Base-by-base conservation (phyloP, 2,797 vertebrate genomes). In the Calcarius lapponicus region DNA sequence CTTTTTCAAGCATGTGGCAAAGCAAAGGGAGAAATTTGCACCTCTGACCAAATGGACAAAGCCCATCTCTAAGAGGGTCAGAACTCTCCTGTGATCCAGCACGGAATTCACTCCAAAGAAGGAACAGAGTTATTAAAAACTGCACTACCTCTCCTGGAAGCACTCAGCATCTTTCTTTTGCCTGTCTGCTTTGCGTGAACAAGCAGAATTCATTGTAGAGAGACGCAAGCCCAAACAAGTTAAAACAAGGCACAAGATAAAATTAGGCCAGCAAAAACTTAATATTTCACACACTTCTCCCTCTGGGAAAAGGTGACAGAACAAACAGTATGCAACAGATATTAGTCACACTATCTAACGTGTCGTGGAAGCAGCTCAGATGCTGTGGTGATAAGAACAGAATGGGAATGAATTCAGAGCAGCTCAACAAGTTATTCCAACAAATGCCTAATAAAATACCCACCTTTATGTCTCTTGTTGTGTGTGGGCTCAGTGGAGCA, bases 281-380 rank as follows among this genome's bases (percentile, higher is more conserved):
- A 90, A 88, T 70, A 56, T 66, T 96, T 95, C 93, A 92, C 93
- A 90, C 93, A 17, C 75, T 92, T 91, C 86, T 94, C 67, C 34
- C n/a, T 80, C 82, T 70, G 75, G 90, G 95, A 90, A 89, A 92
- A 92, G 88, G 96, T 96, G 96, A 74, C 82, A 96, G 95, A 96
- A 96, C 93, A 96, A 96, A 95, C 93, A 96, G 90, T 76, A 90
- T 85, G 90, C 85, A 94, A 94, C 93, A 95, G 96, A 90, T 94
- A 96, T 91, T 95, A 96, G 96, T 96, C 95, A 96, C 85, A 12
- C 85, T 76, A 65, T 82, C 87, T 94, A 96, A 94, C 4, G 36
- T 92, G 88, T 72, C 71, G 58, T 7, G 29, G 67, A 94, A 86
- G 65, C 48, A 88, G 72, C 79, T 92, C 64, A 90, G 75, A 95